Evolutionary conservation across 2,797 vertebrate genomes (phyloP).

Genomic region (Pachyuromys duprasi): DNA sequence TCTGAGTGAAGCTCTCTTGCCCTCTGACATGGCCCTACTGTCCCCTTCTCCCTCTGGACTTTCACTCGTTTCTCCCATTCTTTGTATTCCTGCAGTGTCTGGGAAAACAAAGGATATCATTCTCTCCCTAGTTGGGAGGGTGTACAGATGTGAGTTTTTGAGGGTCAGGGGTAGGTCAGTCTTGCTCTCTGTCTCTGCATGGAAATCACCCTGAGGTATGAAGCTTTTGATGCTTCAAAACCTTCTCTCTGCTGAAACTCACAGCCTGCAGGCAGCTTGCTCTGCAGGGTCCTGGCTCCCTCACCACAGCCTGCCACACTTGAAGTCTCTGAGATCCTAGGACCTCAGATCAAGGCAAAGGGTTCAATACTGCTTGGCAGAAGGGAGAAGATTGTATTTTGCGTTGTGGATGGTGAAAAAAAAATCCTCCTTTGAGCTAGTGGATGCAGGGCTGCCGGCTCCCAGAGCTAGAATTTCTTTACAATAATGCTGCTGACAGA

Average conservation of each 20-base stretch:
- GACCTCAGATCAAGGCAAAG: conserved; percentile 72
- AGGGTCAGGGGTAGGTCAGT: conserved; percentile 54
- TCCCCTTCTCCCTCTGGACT: conserved; percentile 1
- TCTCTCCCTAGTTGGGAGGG: neutral
- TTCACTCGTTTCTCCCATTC: neutral
- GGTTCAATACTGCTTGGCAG: conserved; percentile 33
- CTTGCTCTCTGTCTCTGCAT: conserved; percentile 53
- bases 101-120: conserved; percentile 55
- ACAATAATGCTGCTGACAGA: neutral
- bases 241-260: conserved; percentile 63
- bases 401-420: neutral
- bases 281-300: conserved; percentile 48
- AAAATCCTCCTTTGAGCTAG: neutral
- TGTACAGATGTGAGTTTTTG: conserved; percentile 25
- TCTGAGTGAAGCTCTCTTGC: neutral
- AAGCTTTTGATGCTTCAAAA: conserved; percentile 78
- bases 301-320: conserved; percentile 42
- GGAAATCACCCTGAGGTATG: conserved; percentile 67
- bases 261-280: conserved; percentile 33
- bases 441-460: neutral
- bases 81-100: conserved; percentile 31
- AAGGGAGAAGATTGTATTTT: conserved; percentile 48
- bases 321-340: conserved; percentile 59
- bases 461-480: neutral
- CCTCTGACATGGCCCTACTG: neutral